Percentiles rank a stretch among this genome's conserved stretches.
Evolutionary conservation across 2,113 vertebrate species (phyloP).

Genomic region (Prinia subflava): DNA sequence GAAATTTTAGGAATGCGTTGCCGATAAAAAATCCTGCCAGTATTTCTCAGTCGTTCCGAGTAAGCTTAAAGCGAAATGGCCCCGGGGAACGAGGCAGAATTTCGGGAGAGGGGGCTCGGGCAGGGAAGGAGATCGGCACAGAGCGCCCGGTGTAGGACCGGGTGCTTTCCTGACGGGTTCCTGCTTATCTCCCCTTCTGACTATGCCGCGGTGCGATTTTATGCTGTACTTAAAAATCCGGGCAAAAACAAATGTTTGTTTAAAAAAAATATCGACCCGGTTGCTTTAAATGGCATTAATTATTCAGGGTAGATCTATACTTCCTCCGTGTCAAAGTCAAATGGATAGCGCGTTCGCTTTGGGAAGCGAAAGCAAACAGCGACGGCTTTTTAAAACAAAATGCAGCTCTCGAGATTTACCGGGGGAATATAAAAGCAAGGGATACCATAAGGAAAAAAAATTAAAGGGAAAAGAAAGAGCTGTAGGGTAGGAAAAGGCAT

Average conservation of each 20-base stretch:
- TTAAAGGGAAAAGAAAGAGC: not conserved
- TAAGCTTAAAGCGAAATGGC: not conserved
- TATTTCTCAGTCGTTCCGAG: not conserved
- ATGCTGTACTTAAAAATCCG: conserved; percentile 32
- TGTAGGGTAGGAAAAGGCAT: not conserved
- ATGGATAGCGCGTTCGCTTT: not conserved
- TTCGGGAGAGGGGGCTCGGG: not conserved
- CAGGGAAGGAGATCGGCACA: not conserved
- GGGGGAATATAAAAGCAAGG: not conserved
- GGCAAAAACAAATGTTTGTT: conserved; percentile 45
- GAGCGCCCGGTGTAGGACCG: not conserved
- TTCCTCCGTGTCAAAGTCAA: conserved; percentile 16
- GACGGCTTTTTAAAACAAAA: not conserved
- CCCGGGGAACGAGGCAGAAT: not conserved
- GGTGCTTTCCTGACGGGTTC: not conserved
- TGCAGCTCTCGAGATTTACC: not conserved
- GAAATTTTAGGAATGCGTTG: not conserved
- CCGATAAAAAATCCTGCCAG: not conserved
- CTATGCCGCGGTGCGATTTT: not conserved
- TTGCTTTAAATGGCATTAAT: conserved; percentile 23
- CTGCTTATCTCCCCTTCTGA: not conserved
- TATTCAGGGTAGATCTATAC: conserved; percentile 42
- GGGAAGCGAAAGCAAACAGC: not conserved
- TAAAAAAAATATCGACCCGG: conserved; percentile 19
- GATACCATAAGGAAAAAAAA: not conserved